phyloP scores from a whole-genome alignment of 1,140 invertebrate genomes.

The Drosophila mojavensis region DNA sequence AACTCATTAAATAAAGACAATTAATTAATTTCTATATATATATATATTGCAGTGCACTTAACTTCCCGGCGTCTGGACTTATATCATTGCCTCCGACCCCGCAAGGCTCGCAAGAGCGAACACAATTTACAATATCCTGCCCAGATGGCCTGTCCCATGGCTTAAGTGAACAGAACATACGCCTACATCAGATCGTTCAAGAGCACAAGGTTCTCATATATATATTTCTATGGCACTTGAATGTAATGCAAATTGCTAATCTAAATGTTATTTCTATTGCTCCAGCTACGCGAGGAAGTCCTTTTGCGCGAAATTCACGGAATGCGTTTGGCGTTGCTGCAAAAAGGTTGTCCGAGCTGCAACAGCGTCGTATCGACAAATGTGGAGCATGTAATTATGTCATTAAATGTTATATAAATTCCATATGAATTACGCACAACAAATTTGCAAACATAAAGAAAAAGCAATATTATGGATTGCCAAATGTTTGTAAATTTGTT shows the following conservation, averaged over 20 bases:
- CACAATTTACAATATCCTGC: constrained; percentile 81
- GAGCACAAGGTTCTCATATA: constrained; percentile 88
- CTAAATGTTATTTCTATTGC: background rate
- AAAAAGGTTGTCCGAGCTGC: constrained; percentile 88
- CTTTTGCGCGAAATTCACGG: constrained; percentile 89
- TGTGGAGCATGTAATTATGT: constrained; percentile 79
- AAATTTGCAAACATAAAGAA: constrained; percentile 1
- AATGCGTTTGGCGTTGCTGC: constrained; percentile 88
- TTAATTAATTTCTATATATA: background rate
- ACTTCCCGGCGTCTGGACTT: constrained; percentile 57
- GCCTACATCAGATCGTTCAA: constrained; percentile 91
- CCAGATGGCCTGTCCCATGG: constrained; percentile 93
- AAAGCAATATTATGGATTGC: background rate
- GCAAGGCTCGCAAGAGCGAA: constrained; percentile 61
- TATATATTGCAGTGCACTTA: constrained; percentile 40
- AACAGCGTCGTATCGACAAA: constrained; percentile 72
- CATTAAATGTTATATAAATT: background rate
- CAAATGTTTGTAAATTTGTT: constrained; percentile 23
- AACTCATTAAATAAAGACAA: background rate
- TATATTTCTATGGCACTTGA: background rate
- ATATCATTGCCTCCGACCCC: constrained; percentile 77
- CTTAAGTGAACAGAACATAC: constrained; percentile 90
- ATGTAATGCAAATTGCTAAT: background rate
- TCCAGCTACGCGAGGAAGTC: constrained; percentile 88
- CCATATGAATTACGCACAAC: background rate